Conservation (phyloP, 92 coral and sea anemone species). For the Phymanthus crucifer region DNA sequence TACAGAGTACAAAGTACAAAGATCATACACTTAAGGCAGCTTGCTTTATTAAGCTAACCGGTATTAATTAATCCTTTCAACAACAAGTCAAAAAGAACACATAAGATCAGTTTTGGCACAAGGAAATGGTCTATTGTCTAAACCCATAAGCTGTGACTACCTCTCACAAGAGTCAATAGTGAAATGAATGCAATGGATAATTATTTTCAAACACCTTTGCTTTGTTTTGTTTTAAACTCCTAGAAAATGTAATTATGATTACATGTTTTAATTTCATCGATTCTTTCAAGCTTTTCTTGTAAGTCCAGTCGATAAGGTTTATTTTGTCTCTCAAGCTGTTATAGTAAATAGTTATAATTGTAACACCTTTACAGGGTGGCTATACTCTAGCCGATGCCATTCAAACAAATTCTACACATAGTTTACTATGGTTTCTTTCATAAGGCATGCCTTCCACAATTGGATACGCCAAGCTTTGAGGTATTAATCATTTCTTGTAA, state of each 20-base stretch:
- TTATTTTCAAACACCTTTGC: not conserved
- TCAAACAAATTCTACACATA: not conserved
- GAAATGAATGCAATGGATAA: not conserved
- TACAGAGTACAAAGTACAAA: too few relatives aligned
- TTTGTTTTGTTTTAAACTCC: not conserved
- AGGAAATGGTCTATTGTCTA: constrained; percentile 14
- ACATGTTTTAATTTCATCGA: not conserved
- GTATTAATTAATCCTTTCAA: too few relatives aligned
- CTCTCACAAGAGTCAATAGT: not conserved
- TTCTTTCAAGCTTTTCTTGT: not conserved
- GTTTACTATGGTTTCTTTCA: too few relatives aligned
- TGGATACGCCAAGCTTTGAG: too few relatives aligned
- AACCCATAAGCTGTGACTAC: not conserved
- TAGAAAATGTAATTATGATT: too few relatives aligned
- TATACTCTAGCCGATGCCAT: not conserved
- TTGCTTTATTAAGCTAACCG: too few relatives aligned
- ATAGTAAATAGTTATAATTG: not conserved
- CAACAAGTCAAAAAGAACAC: too few relatives aligned
- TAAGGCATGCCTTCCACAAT: too few relatives aligned
- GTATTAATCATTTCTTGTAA: too few relatives aligned
- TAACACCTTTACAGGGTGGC: not conserved
- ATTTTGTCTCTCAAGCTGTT: not conserved
- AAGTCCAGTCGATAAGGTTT: not conserved
- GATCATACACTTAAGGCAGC: too few relatives aligned
- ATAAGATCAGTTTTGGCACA: constrained; percentile 11